These are phyloP conservation scores for Drosophila kambysellisi DNA, from an alignment of 2,888 invertebrate genomes.

Conservation along the genomic window DNA sequence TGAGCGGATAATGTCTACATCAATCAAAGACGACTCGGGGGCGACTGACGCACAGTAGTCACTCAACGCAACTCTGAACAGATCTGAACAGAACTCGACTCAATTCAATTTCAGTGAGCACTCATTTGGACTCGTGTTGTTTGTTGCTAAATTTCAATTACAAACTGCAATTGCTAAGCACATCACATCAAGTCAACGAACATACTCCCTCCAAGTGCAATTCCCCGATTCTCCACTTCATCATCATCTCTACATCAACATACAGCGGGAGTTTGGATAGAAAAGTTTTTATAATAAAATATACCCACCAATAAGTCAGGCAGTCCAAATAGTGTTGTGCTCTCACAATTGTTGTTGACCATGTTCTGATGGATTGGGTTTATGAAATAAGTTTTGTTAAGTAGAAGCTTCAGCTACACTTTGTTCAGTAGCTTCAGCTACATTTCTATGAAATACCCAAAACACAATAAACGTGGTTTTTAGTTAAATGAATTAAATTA, in stretches of 20 bases:
- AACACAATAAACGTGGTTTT: background rate
- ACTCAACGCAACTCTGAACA: constrained; percentile 52
- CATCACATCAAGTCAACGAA: constrained; percentile 73
- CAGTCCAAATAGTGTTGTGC: constrained; percentile 33
- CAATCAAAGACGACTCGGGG: constrained; percentile 65
- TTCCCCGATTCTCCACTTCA: background rate
- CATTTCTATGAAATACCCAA: background rate
- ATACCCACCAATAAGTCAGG: constrained; percentile 20
- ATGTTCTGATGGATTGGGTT: background rate
- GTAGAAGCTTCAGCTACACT: background rate
- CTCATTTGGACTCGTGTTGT: constrained; percentile 30
- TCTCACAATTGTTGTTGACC: constrained; percentile 38
- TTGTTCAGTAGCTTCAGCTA: background rate
- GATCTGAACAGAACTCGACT: constrained; percentile 27
- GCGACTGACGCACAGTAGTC: constrained; percentile 65
- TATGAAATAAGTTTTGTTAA: background rate
- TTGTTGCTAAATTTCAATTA: constrained; percentile 79
- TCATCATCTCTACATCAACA: no score
- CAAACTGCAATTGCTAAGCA: constrained; percentile 71
- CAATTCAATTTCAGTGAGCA: constrained; percentile 42
- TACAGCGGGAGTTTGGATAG: constrained; percentile 20
- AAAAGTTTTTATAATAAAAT: constrained; percentile 35
- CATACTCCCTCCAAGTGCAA: constrained; percentile 14
- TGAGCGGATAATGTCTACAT: constrained; percentile 79
- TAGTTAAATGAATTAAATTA: background rate